Evolutionary conservation across 2,888 invertebrate species (phyloP).

Genomic region (Agonopterix alstromeriana): DNA sequence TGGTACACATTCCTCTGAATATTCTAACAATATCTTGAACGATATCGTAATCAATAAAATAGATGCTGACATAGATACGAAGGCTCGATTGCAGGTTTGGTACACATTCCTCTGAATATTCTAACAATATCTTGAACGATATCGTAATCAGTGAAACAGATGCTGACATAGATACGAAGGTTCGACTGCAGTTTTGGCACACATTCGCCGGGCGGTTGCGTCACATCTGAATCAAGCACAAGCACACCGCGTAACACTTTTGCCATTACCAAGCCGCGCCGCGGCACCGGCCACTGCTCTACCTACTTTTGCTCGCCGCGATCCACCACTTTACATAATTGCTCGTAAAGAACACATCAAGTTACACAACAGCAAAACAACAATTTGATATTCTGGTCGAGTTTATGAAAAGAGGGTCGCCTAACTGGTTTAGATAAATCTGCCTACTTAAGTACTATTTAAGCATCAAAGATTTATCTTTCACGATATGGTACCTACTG

Average conservation of each 20-base stretch:
- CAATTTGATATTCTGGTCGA: conserved; percentile 53
- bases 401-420: conserved; percentile 46
- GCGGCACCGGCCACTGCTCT: conserved; percentile 37
- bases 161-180: conserved; percentile 29
- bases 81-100: too few species aligned
- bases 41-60: too few species aligned
- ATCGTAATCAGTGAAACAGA: too few species aligned
- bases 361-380: conserved; percentile 58
- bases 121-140: too few species aligned
- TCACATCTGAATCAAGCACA: conserved; percentile 40
- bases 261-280: conserved; percentile 55
- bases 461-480: background rate
- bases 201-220: conserved; percentile 61
- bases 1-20: too few species aligned
- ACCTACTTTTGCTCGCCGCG: conserved; percentile 50
- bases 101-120: too few species aligned
- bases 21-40: too few species aligned
- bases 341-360: conserved; percentile 53
- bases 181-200: conserved; percentile 71
- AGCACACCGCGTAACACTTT: conserved; percentile 70
- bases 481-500: background rate
- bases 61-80: conserved; percentile 8
- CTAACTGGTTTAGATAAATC: conserved; percentile 24
- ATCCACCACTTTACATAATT: conserved; percentile 69
- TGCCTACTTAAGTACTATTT: background rate